Conservation (phyloP, 2,797 vertebrate species). For the Oryzias dopingdopingensis region DNA sequence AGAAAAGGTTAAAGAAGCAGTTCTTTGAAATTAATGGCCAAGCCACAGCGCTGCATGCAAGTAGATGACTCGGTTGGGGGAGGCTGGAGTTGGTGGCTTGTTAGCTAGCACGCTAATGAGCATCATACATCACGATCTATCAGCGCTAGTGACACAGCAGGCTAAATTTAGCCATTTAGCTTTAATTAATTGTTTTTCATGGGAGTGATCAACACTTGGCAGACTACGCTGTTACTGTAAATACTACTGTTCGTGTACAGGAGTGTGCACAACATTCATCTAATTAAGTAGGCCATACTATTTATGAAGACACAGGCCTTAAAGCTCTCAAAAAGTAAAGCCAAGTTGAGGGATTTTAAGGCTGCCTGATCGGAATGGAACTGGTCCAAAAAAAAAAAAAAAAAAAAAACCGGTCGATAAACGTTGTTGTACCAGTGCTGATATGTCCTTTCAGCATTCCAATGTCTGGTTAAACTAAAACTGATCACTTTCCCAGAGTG, state of each 20-base stretch:
- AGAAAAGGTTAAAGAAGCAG: slow-evolving; percentile 6
- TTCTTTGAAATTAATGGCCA: slow-evolving; percentile 28
- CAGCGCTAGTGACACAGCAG: slow-evolving; percentile 56
- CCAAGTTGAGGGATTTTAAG: background rate
- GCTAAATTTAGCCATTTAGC: slow-evolving; percentile 68
- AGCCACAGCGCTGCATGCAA: slow-evolving; percentile 1
- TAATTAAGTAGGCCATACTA: slow-evolving; percentile 44
- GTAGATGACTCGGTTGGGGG: background rate
- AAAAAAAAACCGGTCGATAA: too few species aligned
- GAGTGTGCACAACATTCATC: background rate
- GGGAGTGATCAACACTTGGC: slow-evolving; percentile 63
- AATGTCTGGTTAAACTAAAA: too few species aligned
- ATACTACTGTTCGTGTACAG: slow-evolving; percentile 10
- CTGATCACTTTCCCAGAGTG: background rate
- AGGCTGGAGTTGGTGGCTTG: slow-evolving; percentile 1
- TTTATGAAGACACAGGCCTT: slow-evolving; percentile 19
- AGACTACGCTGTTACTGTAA: slow-evolving; percentile 16
- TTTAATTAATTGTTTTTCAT: slow-evolving; percentile 59
- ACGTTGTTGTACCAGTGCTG: background rate
- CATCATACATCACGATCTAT: slow-evolving; percentile 62
- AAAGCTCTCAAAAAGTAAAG: slow-evolving; percentile 22
- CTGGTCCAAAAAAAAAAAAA: too few species aligned
- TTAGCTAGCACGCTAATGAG: slow-evolving; percentile 57
- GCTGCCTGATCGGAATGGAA: too few species aligned
- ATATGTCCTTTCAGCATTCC: background rate